These are phyloP conservation scores for Pseudolycoriella hygida DNA, from an alignment of 2,888 invertebrate genomes.

Conservation along the genomic window DNA sequence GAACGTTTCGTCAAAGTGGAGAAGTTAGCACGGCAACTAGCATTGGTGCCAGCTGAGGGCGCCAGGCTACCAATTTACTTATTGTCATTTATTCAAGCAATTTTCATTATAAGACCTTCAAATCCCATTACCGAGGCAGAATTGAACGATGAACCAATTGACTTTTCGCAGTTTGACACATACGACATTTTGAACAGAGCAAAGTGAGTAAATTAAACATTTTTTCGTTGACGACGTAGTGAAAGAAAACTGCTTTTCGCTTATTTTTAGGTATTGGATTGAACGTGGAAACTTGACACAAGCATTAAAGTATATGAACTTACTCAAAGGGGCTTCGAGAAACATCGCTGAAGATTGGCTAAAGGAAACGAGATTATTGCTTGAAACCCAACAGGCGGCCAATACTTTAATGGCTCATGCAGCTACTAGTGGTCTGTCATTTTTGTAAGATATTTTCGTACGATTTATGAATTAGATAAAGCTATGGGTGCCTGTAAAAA, in stretches of 20 bases:
- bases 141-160: constrained; percentile 50
- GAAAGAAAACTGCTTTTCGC: neutral
- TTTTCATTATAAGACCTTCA: constrained; percentile 50
- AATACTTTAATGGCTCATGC: constrained; percentile 80
- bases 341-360: constrained; percentile 76
- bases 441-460: constrained; percentile 17
- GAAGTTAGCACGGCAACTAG: constrained; percentile 62
- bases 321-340: constrained; percentile 75
- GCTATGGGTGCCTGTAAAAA: too few species aligned
- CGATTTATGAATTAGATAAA: too few species aligned
- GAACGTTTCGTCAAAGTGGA: constrained; percentile 73
- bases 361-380: constrained; percentile 57
- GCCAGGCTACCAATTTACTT: constrained; percentile 68
- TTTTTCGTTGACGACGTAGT: neutral
- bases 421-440: constrained; percentile 49
- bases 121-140: constrained; percentile 56
- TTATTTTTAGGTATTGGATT: constrained; percentile 52
- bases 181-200: constrained; percentile 82
- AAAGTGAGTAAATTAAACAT: constrained; percentile 34
- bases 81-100: constrained; percentile 78
- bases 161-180: constrained; percentile 59
- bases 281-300: constrained; percentile 74
- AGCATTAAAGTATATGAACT: constrained; percentile 71
- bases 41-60: constrained; percentile 75
- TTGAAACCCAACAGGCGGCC: constrained; percentile 84